Base-by-base conservation (phyloP, 2,888 invertebrate species). In the Ochropleura plecta region DNA sequence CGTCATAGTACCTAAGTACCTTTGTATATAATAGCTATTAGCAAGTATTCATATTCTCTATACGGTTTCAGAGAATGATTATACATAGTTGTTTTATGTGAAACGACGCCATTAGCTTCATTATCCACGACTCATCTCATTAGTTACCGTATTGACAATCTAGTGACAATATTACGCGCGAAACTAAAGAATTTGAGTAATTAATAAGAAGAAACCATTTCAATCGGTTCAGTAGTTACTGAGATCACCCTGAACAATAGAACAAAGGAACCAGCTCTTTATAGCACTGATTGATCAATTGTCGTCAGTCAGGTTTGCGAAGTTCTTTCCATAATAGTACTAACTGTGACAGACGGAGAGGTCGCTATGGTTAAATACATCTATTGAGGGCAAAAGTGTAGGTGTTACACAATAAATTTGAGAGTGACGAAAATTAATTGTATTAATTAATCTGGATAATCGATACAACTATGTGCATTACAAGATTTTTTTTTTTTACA, bases 221-320 rank as follows among this genome's bases (percentile, higher is more conserved):
- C 63, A 74, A 76, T 86, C 70, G 73, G 77, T 79, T 75, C 76
- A 78, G 81, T 85, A 73, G 77, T 81, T 73, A 66, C 68, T 83
- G 78, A 79, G 84, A 86, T 87, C 79, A 78, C 72, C 60, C 60
- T 68, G 73, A 83, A 86, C 86, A 86, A 86, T 87, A 81, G 85
- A 86, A 86, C 87, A 87, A 86, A 86, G 86, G 84, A 81, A 64
- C 75, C 72, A 80, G 62, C 78, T 86, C 79, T 85, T 72, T 68
- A 75, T 76, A 79, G 67, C 73, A 73, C 70, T 81, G 83, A 81
- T 87, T 81, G 79, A 87, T 86, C 86, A 81, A 85, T 86, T 81
- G 84, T 83, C 75, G 81, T 78, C 77, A 83, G 79, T 83, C 87
- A 79, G 79, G 87, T 87, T 86, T 83, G 78, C 59, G 51, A 79